Conservation (phyloP, 2,888 invertebrate genomes). For the Troides oblongomaculatus region DNA sequence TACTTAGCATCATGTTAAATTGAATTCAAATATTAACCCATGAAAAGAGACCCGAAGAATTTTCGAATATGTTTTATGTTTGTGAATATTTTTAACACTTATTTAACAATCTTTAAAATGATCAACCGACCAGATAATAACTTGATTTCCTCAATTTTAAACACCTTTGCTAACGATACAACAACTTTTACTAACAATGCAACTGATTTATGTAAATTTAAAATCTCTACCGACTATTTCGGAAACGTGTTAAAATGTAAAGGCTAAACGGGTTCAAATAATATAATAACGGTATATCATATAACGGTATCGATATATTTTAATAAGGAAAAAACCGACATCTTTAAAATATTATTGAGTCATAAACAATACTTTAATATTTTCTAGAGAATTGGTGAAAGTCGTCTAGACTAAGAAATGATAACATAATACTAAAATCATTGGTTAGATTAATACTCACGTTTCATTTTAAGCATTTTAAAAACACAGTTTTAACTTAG, state of each 20-base stretch:
- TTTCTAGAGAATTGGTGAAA: background rate
- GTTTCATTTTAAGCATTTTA: background rate
- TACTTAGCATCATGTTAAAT: too few relatives aligned
- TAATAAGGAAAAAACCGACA: background rate
- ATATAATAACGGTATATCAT: background rate
- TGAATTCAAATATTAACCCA: too few relatives aligned
- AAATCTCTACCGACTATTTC: background rate
- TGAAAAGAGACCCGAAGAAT: too few relatives aligned
- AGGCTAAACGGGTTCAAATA: background rate
- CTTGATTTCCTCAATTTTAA: too few relatives aligned
- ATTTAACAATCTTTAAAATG: too few relatives aligned
- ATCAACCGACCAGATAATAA: too few relatives aligned
- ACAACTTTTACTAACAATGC: too few relatives aligned
- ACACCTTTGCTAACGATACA: too few relatives aligned
- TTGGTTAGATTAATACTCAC: background rate
- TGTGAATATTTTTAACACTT: too few relatives aligned
- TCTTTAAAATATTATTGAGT: background rate
- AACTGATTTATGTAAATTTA: slow-evolving; percentile 4
- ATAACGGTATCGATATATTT: background rate
- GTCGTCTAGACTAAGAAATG: background rate
- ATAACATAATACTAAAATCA: background rate
- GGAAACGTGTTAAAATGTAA: background rate
- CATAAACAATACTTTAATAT: background rate
- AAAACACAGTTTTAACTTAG: background rate
- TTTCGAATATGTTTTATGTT: too few relatives aligned